Base-by-base conservation (phyloP, 92 coral and sea anemone genomes). In the Umimayanthus kanabou region DNA sequence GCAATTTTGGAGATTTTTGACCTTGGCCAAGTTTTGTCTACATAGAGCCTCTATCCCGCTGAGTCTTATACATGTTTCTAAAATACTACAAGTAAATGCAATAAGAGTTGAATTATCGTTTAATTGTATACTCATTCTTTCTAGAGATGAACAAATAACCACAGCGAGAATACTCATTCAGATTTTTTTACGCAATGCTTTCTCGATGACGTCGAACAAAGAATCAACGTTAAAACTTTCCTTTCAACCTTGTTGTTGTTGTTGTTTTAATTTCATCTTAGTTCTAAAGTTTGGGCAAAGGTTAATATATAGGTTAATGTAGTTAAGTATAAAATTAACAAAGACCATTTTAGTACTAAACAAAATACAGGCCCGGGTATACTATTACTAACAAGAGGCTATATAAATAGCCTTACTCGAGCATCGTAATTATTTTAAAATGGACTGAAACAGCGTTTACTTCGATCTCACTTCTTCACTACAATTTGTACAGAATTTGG, bases 11-110 rank as follows among this genome's bases (percentile, higher is more conserved):
- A 58, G 47, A 4, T 70, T 83, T 22, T 16, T 70, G 79, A 45
- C 78, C 28, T 70, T 69, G 64, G 76, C 77, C 20, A 82, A 43
- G 77, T 71, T 70, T 83, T 47, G 87, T 69, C 87, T 70, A 61
- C 78, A 45, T 4, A 70, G 40, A 49, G 30, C 45, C 18, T 45
- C 87, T 69, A 20, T 26, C 79, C 78, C 40, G 78, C 87, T 83
- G 87, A 42, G 87, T 43, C 1, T 29, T 37, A 43, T 28, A 28
- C 67, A 26, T 29, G 49, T 26, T 70, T 83, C 40, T 7, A 82
- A 42, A 81, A 33, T 75, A 39, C 29, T 57, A 10, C 20, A 18
- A 79, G 22, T 58, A 10, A 64, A 69, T 64, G 85, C 58, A 23
- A 20, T 1, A 6, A 61, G 26, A 61, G 26, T 61, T 61, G 25